These are phyloP conservation scores for Linurgus olivaceus DNA, from an alignment of 2,797 vertebrate genomes.

Conservation along the genomic window DNA sequence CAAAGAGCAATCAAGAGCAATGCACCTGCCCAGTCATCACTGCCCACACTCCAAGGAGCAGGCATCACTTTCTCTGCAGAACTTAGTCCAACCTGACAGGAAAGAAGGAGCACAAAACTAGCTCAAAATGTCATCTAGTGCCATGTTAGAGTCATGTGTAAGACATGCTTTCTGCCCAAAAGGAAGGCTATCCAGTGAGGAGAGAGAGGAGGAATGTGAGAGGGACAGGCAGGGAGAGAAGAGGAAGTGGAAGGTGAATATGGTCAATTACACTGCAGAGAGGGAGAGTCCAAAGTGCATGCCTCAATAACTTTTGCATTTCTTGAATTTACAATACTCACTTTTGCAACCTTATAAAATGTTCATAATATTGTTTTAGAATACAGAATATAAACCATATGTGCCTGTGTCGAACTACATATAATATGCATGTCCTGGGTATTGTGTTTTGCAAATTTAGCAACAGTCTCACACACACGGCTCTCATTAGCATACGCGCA, in stretches of 20 bases:
- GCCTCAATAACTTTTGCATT: constrained; percentile 59
- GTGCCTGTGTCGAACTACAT: constrained; percentile 53
- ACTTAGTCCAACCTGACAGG: not conserved
- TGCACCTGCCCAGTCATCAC: not conserved
- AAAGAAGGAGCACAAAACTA: not conserved
- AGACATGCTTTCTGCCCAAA: not conserved
- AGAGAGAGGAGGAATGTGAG: not conserved
- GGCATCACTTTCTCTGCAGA: not conserved
- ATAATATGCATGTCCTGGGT: constrained; percentile 59
- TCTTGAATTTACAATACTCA: constrained; percentile 65
- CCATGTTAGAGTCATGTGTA: not conserved
- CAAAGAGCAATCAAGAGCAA: not conserved
- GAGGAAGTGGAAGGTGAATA: constrained; percentile 24
- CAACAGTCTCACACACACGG: constrained; percentile 50
- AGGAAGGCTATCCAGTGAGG: not conserved
- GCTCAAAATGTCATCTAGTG: not conserved
- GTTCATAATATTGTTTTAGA: constrained; percentile 61
- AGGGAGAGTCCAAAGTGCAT: constrained; percentile 35
- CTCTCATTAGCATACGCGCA: constrained; percentile 62
- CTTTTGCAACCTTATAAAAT: constrained; percentile 65
- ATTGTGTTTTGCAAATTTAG: constrained; percentile 70
- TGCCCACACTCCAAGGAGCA: not conserved
- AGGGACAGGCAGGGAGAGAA: not conserved
- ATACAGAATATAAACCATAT: constrained; percentile 63
- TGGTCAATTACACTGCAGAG: constrained; percentile 11